Evolutionary conservation across 2,797 vertebrate species (phyloP).

Genomic region (Astyanax mexicanus): DNA sequence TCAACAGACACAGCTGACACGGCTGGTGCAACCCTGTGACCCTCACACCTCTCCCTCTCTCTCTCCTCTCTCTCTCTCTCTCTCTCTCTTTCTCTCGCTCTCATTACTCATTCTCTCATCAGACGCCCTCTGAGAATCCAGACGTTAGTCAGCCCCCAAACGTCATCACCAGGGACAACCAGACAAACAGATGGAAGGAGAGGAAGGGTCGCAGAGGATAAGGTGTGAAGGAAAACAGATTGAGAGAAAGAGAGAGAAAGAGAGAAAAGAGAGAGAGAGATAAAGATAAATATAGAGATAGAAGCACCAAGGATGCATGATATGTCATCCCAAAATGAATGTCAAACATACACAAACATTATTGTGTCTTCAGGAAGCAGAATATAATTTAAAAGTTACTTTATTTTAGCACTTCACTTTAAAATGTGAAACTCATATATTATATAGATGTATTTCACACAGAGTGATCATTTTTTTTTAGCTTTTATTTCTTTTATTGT

Average conservation of each 20-base stretch:
- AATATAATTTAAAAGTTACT: too few species aligned
- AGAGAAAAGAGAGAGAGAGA: neutral
- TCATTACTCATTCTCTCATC: constrained; percentile 32
- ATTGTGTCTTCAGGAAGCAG: too few species aligned
- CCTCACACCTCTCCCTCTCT: constrained; percentile 10
- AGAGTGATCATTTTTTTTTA: too few species aligned
- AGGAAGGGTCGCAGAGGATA: constrained; percentile 6
- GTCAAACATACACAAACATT: constrained; percentile 12
- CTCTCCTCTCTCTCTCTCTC: constrained; percentile 9
- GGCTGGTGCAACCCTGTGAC: constrained; percentile 33
- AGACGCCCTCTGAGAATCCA: constrained; percentile 31
- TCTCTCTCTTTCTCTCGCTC: constrained; percentile 25
- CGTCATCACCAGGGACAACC: constrained; percentile 47
- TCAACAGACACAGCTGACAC: constrained; percentile 33
- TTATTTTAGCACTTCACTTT: too few species aligned
- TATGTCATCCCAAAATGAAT: neutral
- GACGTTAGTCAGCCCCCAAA: constrained; percentile 59
- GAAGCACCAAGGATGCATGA: constrained; percentile 13
- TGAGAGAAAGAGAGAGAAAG: neutral
- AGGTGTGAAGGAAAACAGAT: constrained; percentile 12
- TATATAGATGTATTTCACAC: too few species aligned
- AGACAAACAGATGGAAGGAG: constrained; percentile 15
- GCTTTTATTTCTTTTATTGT: too few species aligned
- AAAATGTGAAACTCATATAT: too few species aligned
- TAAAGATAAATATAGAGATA: neutral